Conservation (phyloP, 2,888 invertebrate species). For the Caenorhabditis sinica region DNA sequence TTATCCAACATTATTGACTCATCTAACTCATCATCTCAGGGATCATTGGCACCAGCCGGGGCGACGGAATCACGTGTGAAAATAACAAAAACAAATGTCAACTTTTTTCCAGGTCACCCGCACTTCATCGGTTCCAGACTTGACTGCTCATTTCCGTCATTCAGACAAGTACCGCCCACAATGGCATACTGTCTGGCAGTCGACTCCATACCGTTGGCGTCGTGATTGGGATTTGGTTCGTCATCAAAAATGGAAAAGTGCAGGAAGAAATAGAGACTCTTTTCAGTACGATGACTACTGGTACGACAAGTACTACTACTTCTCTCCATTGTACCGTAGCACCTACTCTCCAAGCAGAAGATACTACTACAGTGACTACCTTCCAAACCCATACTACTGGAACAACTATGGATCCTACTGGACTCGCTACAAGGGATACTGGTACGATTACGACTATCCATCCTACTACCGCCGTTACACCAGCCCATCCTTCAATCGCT, state of each 20-base stretch:
- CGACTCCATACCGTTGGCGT: slow-evolving; percentile 77
- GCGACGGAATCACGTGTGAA: slow-evolving; percentile 40
- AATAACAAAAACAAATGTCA: slow-evolving; percentile 16
- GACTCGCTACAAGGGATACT: slow-evolving; percentile 82
- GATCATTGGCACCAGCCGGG: slow-evolving; percentile 19
- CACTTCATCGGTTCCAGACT: slow-evolving; percentile 76
- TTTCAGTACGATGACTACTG: slow-evolving; percentile 79
- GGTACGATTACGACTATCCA: slow-evolving; percentile 81
- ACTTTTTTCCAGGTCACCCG: slow-evolving; percentile 70
- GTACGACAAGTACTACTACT: slow-evolving; percentile 82
- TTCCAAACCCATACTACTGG: slow-evolving; percentile 82
- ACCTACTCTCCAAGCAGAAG: slow-evolving; percentile 65
- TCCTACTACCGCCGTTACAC: slow-evolving; percentile 76
- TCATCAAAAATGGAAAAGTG: not conserved
- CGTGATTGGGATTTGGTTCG: slow-evolving; percentile 76
- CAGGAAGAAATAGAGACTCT: not conserved
- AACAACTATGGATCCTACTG: slow-evolving; percentile 76
- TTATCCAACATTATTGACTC: slow-evolving; percentile 22
- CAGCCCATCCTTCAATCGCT: slow-evolving; percentile 70
- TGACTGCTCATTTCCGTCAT: slow-evolving; percentile 74
- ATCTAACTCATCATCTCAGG: slow-evolving; percentile 22
- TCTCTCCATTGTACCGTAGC: slow-evolving; percentile 78
- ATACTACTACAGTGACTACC: slow-evolving; percentile 76
- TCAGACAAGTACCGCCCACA: slow-evolving; percentile 78
- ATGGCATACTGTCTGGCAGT: slow-evolving; percentile 76